phyloP scores from a whole-genome alignment of 2,888 invertebrate genomes.

The Agrotis puta region DNA sequence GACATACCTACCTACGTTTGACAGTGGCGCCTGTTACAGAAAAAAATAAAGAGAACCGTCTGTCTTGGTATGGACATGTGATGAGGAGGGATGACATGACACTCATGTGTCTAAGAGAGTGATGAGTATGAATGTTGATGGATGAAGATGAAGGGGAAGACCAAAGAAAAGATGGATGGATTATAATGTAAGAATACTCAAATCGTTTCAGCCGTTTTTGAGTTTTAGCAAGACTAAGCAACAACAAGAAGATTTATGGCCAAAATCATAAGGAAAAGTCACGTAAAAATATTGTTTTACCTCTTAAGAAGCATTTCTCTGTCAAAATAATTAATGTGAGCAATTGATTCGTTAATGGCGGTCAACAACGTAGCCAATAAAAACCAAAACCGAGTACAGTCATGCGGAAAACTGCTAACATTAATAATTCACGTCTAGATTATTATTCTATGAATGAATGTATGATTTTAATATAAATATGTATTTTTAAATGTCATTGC shows the following conservation, averaged over 20 bases:
- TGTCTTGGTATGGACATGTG: too few relatives aligned
- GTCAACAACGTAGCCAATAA: conserved; percentile 31
- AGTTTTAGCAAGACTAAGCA: too few relatives aligned
- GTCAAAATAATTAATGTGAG: conserved; percentile 15
- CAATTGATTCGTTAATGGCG: conserved; percentile 31
- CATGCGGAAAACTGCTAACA: conserved; percentile 34
- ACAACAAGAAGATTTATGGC: background rate
- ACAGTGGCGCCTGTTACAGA: too few relatives aligned
- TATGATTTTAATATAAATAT: conserved; percentile 18
- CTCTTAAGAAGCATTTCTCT: conserved; percentile 1
- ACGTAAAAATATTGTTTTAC: conserved; percentile 5
- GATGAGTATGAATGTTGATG: too few relatives aligned
- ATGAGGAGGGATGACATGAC: too few relatives aligned
- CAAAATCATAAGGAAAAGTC: background rate
- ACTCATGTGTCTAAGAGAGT: too few relatives aligned
- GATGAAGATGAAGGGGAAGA: too few relatives aligned
- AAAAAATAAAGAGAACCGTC: too few relatives aligned
- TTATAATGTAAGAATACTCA: too few relatives aligned
- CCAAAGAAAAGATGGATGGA: too few relatives aligned
- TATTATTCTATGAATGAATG: conserved; percentile 42
- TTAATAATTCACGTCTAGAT: conserved; percentile 38
- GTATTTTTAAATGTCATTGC: conserved; percentile 32
- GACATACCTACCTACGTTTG: too few relatives aligned
- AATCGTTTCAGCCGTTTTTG: too few relatives aligned
- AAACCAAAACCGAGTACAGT: conserved; percentile 25